A percentile compares a stretch with the other conserved stretches of the same genome.
phyloP scores from a whole-genome alignment of 2,797 vertebrate genomes.

The Onychomys leucogaster region DNA sequence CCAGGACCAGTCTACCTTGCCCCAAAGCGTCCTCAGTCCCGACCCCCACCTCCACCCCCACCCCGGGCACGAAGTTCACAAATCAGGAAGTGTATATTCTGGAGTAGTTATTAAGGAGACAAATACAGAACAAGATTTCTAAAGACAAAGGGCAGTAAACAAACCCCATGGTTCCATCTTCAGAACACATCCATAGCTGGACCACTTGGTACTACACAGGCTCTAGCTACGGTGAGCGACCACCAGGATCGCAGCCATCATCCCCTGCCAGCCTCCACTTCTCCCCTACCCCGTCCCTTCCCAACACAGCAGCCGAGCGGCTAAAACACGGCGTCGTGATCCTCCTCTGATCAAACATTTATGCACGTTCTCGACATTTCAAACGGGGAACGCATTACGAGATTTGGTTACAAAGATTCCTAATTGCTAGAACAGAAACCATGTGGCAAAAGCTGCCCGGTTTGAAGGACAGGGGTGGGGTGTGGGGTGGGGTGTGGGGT shows the following conservation, averaged over 20 bases:
- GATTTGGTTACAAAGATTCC: neutral
- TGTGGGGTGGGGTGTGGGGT: accelerated
- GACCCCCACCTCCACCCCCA: too few species aligned
- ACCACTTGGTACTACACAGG: neutral
- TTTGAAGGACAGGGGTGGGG: neutral
- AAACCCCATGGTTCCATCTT: neutral
- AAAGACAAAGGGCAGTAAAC: neutral
- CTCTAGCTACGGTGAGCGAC: neutral
- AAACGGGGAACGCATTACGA: neutral
- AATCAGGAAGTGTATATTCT: slow-evolving; percentile 19
- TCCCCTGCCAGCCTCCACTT: neutral
- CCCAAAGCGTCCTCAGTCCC: neutral
- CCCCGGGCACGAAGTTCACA: neutral
- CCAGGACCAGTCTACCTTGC: neutral
- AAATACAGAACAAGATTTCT: neutral
- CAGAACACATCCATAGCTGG: neutral
- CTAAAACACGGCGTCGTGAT: neutral
- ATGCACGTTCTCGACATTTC: neutral
- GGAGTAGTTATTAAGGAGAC: neutral
- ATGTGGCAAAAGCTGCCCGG: neutral
- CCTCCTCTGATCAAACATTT: slow-evolving; percentile 13
- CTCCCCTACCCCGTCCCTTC: neutral
- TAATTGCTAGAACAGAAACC: neutral
- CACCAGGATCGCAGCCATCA: neutral
- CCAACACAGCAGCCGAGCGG: neutral